These are phyloP conservation scores for Lamproptera curius DNA, from an alignment of 2,888 invertebrate species.

Conservation along the genomic window DNA sequence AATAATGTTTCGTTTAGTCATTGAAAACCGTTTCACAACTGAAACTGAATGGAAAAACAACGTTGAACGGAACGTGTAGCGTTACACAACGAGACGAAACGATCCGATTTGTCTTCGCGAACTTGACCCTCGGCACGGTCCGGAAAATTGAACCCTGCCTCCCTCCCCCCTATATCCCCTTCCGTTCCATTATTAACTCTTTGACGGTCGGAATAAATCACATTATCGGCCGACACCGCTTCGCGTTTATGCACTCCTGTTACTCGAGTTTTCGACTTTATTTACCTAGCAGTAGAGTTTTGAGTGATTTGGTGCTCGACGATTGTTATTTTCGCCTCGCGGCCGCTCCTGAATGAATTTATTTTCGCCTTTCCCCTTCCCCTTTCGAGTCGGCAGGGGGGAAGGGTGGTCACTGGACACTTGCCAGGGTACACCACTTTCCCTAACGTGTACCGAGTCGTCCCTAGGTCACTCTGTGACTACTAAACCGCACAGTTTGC, in stretches of 20 bases:
- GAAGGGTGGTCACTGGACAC: too few relatives aligned
- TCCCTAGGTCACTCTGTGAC: too few relatives aligned
- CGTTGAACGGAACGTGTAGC: background rate
- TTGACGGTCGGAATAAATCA: background rate
- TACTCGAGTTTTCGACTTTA: slow-evolving; percentile 5
- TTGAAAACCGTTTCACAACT: too few relatives aligned
- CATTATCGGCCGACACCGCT: too few relatives aligned
- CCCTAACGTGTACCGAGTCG: too few relatives aligned
- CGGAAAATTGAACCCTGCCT: slow-evolving; percentile 24
- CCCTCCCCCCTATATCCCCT: too few relatives aligned
- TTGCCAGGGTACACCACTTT: slow-evolving; percentile 31
- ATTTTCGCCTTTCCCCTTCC: too few relatives aligned
- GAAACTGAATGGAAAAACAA: background rate
- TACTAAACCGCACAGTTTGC: too few relatives aligned
- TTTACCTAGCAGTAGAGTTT: slow-evolving; percentile 17
- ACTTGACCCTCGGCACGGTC: slow-evolving; percentile 48
- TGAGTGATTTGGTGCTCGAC: slow-evolving; percentile 34
- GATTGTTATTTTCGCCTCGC: slow-evolving; percentile 53
- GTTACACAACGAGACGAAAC: slow-evolving; percentile 44
- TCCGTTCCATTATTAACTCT: slow-evolving; percentile 30
- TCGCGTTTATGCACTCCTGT: too few relatives aligned
- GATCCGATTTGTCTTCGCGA: slow-evolving; percentile 48
- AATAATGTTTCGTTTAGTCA: too few relatives aligned
- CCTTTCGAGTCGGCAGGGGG: too few relatives aligned
- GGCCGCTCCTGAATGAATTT: slow-evolving; percentile 67